phyloP scores from a whole-genome alignment of 30 jellyfish, hydroid and myxozoan genomes.

The Morbakka virulenta region DNA sequence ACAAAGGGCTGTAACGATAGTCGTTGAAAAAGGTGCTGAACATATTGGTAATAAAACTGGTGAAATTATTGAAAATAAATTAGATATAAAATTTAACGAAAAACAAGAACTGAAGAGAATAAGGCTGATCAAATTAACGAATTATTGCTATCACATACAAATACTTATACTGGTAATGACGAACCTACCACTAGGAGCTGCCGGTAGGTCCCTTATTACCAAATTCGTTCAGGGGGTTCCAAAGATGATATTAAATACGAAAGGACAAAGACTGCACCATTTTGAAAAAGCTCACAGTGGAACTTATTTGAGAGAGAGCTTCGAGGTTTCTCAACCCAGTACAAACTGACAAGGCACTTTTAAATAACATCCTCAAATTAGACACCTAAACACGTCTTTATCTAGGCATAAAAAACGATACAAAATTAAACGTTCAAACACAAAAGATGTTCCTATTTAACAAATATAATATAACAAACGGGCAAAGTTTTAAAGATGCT shows the following conservation, averaged over 20 bases:
- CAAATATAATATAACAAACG: too few relatives aligned
- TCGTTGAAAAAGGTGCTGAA: too few relatives aligned
- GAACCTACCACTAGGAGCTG: too few relatives aligned
- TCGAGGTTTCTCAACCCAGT: neutral
- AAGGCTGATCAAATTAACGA: neutral
- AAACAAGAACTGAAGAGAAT: neutral
- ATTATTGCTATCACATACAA: neutral
- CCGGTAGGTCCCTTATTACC: neutral
- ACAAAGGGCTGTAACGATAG: neutral
- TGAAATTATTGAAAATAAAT: constrained; percentile 4
- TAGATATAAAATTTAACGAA: neutral
- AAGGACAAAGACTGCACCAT: neutral
- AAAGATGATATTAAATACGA: constrained; percentile 5
- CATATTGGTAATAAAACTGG: constrained; percentile 14
- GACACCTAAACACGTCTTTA: too few relatives aligned
- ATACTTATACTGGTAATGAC: too few relatives aligned
- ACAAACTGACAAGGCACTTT: neutral
- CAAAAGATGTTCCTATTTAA: too few relatives aligned
- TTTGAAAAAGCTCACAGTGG: neutral
- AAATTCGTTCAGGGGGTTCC: constrained; percentile 29
- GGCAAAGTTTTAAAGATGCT: neutral
- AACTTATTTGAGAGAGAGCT: constrained; percentile 5
- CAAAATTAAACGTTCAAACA: neutral
- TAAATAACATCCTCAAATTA: constrained; percentile 9
- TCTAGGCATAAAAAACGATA: constrained; percentile 1